These are phyloP conservation scores for Phalanger gymnotis DNA, from an alignment of 2,797 vertebrate species.

Conservation along the genomic window DNA sequence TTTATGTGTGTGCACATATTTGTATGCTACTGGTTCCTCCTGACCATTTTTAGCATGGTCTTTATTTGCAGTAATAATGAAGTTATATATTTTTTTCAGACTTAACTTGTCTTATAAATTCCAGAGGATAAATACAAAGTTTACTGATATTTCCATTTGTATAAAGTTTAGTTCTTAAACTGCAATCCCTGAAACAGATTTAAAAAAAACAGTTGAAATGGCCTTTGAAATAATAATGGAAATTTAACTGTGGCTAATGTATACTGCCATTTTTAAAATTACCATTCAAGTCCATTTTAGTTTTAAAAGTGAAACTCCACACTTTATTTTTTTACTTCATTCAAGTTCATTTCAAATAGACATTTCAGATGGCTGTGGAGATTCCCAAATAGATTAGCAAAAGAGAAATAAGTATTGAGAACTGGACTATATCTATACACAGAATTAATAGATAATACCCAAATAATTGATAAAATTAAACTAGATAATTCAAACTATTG, in stretches of 20 bases:
- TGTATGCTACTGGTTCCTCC: not conserved
- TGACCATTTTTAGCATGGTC: slow-evolving; percentile 9
- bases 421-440: slow-evolving; percentile 24
- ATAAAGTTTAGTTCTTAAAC: slow-evolving; percentile 30
- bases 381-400: slow-evolving; percentile 40
- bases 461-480: slow-evolving; percentile 30
- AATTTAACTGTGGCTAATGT: slow-evolving; percentile 8
- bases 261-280: slow-evolving; percentile 22
- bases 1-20: slow-evolving; percentile 1
- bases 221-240: not conserved
- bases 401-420: slow-evolving; percentile 46
- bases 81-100: not conserved
- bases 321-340: not conserved
- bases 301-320: slow-evolving; percentile 12
- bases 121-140: slow-evolving; percentile 46
- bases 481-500: not conserved
- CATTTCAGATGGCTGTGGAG: slow-evolving; percentile 37
- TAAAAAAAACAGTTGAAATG: not conserved
- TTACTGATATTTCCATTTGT: not conserved
- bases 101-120: slow-evolving; percentile 23
- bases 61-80: not conserved
- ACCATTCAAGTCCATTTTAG: slow-evolving; percentile 10
- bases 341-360: slow-evolving; percentile 45
- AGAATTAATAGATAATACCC: slow-evolving; percentile 14
- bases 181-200: not conserved